Conservation (phyloP, 2,888 invertebrate genomes). For the Lasioglossum villosulum region DNA sequence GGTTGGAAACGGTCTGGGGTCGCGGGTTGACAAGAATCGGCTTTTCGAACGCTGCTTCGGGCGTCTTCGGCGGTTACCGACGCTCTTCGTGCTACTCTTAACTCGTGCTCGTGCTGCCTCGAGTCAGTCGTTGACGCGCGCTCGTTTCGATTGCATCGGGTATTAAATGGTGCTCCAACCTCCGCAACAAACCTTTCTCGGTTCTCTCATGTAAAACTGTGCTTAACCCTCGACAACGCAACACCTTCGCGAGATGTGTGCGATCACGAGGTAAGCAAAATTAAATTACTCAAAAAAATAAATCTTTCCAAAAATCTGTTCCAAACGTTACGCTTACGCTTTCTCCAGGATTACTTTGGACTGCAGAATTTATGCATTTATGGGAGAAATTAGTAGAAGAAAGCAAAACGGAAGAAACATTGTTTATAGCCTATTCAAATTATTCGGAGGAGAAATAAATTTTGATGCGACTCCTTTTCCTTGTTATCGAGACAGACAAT, state of each 20-base stretch:
- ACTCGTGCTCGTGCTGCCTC: constrained; percentile 72
- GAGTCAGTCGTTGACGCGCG: constrained; percentile 80
- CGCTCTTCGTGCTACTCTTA: constrained; percentile 71
- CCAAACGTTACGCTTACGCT: too few relatives aligned
- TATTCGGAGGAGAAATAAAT: background rate
- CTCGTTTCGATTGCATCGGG: constrained; percentile 69
- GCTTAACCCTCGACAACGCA: constrained; percentile 16
- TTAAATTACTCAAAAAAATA: background rate
- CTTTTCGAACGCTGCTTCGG: constrained; percentile 77
- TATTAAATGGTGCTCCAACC: constrained; percentile 47
- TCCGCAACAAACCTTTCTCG: constrained; percentile 14
- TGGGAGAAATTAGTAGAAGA: background rate
- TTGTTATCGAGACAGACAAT: background rate
- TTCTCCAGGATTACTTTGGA: too few relatives aligned
- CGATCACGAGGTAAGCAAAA: constrained; percentile 43
- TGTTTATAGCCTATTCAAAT: background rate
- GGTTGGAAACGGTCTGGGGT: constrained; percentile 29
- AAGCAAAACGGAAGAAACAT: background rate
- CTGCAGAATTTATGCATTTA: background rate
- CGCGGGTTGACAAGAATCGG: constrained; percentile 55
- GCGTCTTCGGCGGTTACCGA: constrained; percentile 77
- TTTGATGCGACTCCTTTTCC: background rate
- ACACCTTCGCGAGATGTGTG: constrained; percentile 37
- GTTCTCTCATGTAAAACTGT: constrained; percentile 21
- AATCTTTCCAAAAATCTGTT: too few relatives aligned